A percentile compares a stretch with the other conserved stretches of the same genome.
phyloP scores from a whole-genome alignment of 2,797 vertebrate genomes.

The Peromyscus aztecus region DNA sequence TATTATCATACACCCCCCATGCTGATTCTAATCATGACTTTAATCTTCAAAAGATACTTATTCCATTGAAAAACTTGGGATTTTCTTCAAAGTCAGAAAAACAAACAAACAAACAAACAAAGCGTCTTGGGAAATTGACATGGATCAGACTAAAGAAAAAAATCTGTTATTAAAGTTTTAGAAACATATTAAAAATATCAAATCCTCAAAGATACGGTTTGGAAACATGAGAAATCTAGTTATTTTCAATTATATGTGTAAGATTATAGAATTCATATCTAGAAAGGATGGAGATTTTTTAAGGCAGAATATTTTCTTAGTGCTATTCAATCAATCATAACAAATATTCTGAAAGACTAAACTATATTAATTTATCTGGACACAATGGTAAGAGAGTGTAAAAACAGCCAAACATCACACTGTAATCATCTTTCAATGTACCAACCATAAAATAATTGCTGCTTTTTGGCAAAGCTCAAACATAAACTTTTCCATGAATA shows the following conservation, averaged over 20 bases:
- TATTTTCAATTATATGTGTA: slow-evolving; percentile 52
- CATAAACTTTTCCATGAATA: slow-evolving; percentile 52
- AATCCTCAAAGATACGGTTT: slow-evolving; percentile 65
- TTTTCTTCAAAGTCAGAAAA: slow-evolving; percentile 80
- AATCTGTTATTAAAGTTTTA: slow-evolving; percentile 49
- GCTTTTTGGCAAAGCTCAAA: slow-evolving; percentile 55
- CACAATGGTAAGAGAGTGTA: slow-evolving; percentile 25
- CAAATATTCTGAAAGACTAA: slow-evolving; percentile 38
- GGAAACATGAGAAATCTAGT: slow-evolving; percentile 62
- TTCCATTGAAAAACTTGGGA: slow-evolving; percentile 66
- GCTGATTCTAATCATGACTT: slow-evolving; percentile 74
- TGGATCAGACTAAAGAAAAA: slow-evolving; percentile 73
- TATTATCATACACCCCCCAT: slow-evolving; percentile 68
- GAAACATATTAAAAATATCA: slow-evolving; percentile 72
- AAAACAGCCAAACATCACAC: not conserved
- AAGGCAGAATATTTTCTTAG: not conserved
- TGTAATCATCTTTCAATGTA: not conserved
- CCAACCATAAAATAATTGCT: slow-evolving; percentile 22
- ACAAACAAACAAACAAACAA: slow-evolving; percentile 54
- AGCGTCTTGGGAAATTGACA: slow-evolving; percentile 62
- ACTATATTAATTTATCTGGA: not conserved
- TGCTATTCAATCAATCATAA: slow-evolving; percentile 11
- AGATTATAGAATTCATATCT: slow-evolving; percentile 61
- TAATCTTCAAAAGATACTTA: slow-evolving; percentile 79
- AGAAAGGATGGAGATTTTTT: slow-evolving; percentile 17